A percentile compares a stretch with the other conserved stretches of the same genome.
phyloP scores from a whole-genome alignment of 1,140 invertebrate species.

The Drosophila sturtevanti region DNA sequence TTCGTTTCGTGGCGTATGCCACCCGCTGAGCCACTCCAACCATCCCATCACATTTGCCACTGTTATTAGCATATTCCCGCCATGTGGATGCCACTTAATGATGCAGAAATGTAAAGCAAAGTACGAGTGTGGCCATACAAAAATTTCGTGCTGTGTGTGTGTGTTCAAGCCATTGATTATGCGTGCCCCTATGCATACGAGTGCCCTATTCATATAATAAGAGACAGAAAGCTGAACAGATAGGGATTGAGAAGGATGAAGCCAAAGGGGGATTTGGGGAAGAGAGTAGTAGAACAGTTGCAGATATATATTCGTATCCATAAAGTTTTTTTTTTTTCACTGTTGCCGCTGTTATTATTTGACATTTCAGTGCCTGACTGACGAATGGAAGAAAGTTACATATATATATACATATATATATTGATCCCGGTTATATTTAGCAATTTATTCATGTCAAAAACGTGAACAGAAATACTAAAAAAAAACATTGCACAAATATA shows the following conservation, averaged over 20 bases:
- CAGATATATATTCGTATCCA: background rate
- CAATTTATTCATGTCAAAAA: slow-evolving; percentile 70
- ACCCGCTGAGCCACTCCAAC: slow-evolving; percentile 6
- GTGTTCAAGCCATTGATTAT: slow-evolving; percentile 64
- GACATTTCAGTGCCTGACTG: slow-evolving; percentile 20
- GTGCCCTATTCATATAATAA: too few species aligned
- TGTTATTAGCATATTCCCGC: slow-evolving; percentile 68
- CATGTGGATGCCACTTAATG: slow-evolving; percentile 69
- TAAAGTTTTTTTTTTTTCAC: slow-evolving; percentile 7
- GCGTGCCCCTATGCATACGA: slow-evolving; percentile 27
- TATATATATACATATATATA: slow-evolving; percentile 8
- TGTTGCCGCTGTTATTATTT: slow-evolving; percentile 20
- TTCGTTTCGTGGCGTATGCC: slow-evolving; percentile 27
- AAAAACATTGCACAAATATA: slow-evolving; percentile 12
- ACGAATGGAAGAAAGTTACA: slow-evolving; percentile 30
- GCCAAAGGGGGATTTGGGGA: background rate
- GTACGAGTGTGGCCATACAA: slow-evolving; percentile 37
- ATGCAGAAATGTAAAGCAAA: slow-evolving; percentile 68
- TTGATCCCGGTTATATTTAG: slow-evolving; percentile 52
- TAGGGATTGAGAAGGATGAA: background rate
- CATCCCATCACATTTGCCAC: background rate
- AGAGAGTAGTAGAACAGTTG: background rate
- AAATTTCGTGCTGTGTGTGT: slow-evolving; percentile 37
- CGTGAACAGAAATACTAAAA: slow-evolving; percentile 56
- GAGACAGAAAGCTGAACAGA: background rate